Percentiles rank a stretch among this genome's conserved stretches.
Conservation (phyloP, 2,888 invertebrate species). For the Prosopocoilus inquinatus region DNA sequence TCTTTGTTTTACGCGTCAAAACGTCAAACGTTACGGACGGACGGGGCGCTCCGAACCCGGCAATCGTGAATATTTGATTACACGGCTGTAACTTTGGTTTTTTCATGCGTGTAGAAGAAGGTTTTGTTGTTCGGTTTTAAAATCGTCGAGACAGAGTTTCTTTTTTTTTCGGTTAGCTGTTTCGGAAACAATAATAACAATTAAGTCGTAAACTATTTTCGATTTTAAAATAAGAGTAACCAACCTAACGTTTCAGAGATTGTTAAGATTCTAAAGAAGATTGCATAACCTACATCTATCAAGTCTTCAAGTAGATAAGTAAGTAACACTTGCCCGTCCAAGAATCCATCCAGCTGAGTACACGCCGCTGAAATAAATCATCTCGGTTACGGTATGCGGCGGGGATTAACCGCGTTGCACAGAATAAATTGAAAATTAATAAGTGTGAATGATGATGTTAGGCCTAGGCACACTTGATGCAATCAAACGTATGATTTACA, state of each 20-base stretch:
- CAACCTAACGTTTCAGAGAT: no score
- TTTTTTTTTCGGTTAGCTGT: slow-evolving; percentile 2
- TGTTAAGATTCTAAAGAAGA: neutral
- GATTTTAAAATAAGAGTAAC: no score
- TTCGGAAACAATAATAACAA: no score
- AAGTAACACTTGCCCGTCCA: no score
- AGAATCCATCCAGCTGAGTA: no score
- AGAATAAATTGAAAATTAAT: slow-evolving; percentile 30
- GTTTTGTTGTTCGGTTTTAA: slow-evolving; percentile 12
- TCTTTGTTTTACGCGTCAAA: slow-evolving; percentile 4
- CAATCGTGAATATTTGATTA: neutral
- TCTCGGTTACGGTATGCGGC: slow-evolving; percentile 24
- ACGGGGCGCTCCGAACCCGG: no score
- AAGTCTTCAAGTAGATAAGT: neutral
- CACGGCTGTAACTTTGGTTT: neutral
- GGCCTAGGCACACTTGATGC: slow-evolving; percentile 22
- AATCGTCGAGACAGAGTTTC: slow-evolving; percentile 11
- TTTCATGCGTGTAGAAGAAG: neutral
- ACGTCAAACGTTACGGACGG: neutral
- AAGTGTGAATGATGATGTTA: slow-evolving; percentile 29
- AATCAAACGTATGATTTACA: slow-evolving; percentile 25
- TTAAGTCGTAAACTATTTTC: no score
- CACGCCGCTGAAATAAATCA: slow-evolving; percentile 21
- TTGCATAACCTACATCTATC: neutral
- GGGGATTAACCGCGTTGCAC: slow-evolving; percentile 19